Base-by-base conservation (phyloP, 1,140 invertebrate genomes). In the Streblospio benedicti region DNA sequence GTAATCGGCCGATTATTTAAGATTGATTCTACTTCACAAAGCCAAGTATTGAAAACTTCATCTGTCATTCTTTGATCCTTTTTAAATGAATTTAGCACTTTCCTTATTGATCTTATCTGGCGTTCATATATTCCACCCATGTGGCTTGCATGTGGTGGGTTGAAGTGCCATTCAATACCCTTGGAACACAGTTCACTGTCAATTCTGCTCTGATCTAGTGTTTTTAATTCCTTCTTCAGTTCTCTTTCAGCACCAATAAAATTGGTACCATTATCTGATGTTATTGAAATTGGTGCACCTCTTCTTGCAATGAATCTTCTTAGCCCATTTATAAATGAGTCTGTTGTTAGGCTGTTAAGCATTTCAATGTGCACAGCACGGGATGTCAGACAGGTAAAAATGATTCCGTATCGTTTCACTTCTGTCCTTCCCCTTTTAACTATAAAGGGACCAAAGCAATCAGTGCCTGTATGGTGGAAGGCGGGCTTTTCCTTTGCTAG, bases 361-460 rank as follows among this genome's bases (percentile, higher is more conserved):
- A 68, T 23, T 61, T 71, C 67, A 1, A 71, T 18, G 62, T 69
- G 67, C 2, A 66, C 49, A 5, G 64, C 66, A 18, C 66, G 28
- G n/a, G 32, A 52, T 14, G 30, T 31, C 12, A 70, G 23, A 30
- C 67, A 70, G 0, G 67, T 68, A 31, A 69, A 69, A 28, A 70
- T 60, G 25, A 59, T 54, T 16, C 67, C 66, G 57, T 67, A 68
- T 4, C 64, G 51, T 47, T 70, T 70, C 1, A 65, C 41, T 45
- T n/a, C 23, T 20, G 31, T 43, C 9, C 64, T 32, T 23, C 43
- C 53, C 18, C n/a, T 18, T 32, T 55, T 67, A 4, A 71, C 59
- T 25, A 41, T 12, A 23, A 72, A 57, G 0, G 71, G 67, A 12
- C 68, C 61, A 62, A 71, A 72, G 60, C 57, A 70, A 32, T 72